Conservation (phyloP, 2,797 vertebrate species). For the Australoheros facetus region DNA sequence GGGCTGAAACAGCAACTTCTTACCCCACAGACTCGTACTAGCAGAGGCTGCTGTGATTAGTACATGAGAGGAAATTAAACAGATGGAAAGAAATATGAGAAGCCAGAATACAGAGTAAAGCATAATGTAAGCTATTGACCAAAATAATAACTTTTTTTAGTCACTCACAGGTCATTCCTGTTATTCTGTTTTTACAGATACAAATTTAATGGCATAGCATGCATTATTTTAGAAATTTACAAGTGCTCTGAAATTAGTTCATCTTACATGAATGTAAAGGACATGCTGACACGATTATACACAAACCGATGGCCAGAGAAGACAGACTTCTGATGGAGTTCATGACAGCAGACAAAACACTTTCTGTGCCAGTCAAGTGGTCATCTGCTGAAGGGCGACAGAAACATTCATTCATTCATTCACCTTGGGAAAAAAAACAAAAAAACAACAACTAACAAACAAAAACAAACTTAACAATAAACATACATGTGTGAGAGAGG, state of each 20-base stretch:
- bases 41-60: constrained; percentile 36
- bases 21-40: constrained; percentile 74
- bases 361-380: constrained; percentile 7
- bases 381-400: constrained; percentile 27
- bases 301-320: constrained; percentile 40
- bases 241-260: neutral
- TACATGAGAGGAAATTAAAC: neutral
- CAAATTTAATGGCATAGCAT: neutral
- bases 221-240: neutral
- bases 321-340: constrained; percentile 34
- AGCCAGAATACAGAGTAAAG: neutral
- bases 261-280: constrained; percentile 69
- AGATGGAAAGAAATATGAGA: neutral
- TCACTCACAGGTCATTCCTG: neutral
- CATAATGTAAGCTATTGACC: too few relatives aligned
- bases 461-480: neutral
- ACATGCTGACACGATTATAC: constrained; percentile 36
- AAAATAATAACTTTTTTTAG: accelerated
- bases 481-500: neutral
- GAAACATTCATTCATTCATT: neutral
- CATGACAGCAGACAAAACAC: constrained; percentile 58
- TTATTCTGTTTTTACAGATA: neutral
- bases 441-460: neutral
- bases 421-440: neutral
- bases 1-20: constrained; percentile 54